Evolutionary conservation across 2,113 vertebrate genomes (phyloP).

Genomic region (Ptyas mucosa): DNA sequence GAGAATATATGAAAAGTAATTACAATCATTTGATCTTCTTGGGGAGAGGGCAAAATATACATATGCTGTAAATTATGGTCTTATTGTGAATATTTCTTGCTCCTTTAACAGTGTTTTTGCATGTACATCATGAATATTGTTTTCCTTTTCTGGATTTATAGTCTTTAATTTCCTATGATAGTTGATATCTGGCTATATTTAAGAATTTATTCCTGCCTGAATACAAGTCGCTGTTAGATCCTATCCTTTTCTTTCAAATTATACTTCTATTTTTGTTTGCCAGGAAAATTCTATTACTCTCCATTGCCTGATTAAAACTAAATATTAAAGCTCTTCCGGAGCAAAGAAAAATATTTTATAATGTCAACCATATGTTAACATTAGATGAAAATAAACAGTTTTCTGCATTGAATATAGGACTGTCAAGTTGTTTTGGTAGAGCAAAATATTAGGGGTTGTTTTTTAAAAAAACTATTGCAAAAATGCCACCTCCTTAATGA

Average conservation of each 20-base stretch:
- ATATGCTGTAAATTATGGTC: not conserved
- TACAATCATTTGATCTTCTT: not conserved
- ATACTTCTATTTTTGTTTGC: conserved; percentile 22
- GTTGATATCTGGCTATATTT: not conserved
- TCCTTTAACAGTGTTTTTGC: not conserved
- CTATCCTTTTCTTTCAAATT: conserved; percentile 37
- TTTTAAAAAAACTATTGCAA: not conserved
- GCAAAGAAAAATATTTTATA: conserved; percentile 10
- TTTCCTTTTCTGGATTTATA: not conserved
- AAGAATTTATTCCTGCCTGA: conserved; percentile 6
- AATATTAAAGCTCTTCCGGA: conserved; percentile 31
- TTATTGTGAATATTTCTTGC: not conserved
- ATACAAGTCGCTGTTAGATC: conserved; percentile 6
- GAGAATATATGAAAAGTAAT: not conserved
- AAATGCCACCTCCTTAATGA: not conserved
- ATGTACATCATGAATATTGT: not conserved
- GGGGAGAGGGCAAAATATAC: not conserved
- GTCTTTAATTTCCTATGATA: not conserved
- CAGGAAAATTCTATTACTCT: conserved; percentile 10
- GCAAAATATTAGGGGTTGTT: accelerated
- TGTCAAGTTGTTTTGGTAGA: not conserved
- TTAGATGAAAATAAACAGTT: conserved; percentile 36
- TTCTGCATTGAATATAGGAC: conserved; percentile 35
- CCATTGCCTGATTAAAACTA: conserved; percentile 35
- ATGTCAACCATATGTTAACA: conserved; percentile 16